Base-by-base conservation (phyloP, 2,113 vertebrate genomes). In the Gymnorhina tibicen region DNA sequence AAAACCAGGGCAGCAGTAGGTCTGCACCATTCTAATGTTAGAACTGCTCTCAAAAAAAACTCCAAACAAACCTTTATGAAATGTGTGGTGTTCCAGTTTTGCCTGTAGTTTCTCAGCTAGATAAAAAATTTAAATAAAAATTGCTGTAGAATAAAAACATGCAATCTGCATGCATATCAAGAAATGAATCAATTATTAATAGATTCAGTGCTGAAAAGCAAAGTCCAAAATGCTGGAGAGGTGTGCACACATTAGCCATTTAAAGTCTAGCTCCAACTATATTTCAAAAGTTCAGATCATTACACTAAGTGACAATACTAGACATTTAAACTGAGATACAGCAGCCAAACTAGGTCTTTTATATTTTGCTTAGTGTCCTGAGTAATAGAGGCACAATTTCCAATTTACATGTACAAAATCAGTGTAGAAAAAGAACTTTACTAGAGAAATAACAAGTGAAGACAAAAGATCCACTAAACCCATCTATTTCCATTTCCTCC, bases 401-500 rank as follows among this genome's bases (percentile, higher is more conserved):
- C 28, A 27, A 4, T 37, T 80, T 55, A 50, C 13, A 16, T 0
- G 0, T 27, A 24, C 6, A n/a, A 49, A 12, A 56, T 3, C 64
- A 60, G 28, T 15, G 24, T 3, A 72, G 32, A 37, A 67, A 67
- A 85, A 39, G 3, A 63, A 37, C 11, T 76, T 72, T 60, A 52
- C 41, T 41, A 39, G 1, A 80, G 16, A 92, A 92, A 86, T 21
- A 85, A 41, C 6, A 67, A 64, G 16, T 41, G 22, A 72, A 59
- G 46, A 68, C 7, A 6, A 82, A 77, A 6, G 2, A 76, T 23
- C 10, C 39, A 19, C 27, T 75, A 47, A 44, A 91, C 2, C 17
- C 33, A 32, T 22, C n/a, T 62, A 46, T 74, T 85, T 68, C 16
- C 8, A 12, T 39, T 77, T 81, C 18, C 26, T 60, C 32, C 13